Percentiles rank a stretch among this genome's conserved stretches.
Evolutionary conservation across 2,113 vertebrate genomes (phyloP).

Genomic region (Syngnathoides biaculeatus): DNA sequence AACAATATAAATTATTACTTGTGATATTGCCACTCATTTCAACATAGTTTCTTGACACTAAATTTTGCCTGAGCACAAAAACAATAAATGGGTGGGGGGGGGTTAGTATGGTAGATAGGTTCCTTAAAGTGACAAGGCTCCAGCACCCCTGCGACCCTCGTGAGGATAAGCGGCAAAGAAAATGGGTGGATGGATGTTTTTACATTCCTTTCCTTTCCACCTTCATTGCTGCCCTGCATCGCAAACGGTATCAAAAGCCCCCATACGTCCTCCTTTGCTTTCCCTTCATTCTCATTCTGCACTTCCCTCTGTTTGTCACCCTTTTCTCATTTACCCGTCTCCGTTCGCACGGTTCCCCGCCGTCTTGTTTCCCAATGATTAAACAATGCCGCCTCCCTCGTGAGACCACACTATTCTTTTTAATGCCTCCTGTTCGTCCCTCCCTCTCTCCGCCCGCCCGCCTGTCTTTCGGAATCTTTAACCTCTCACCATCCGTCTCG

Average conservation of each 20-base stretch:
- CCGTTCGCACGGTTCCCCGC: too few relatives aligned
- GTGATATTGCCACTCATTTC: too few relatives aligned
- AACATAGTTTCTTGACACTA: too few relatives aligned
- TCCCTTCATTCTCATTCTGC: neutral
- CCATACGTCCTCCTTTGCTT: neutral
- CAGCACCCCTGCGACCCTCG: too few relatives aligned
- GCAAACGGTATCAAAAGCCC: neutral
- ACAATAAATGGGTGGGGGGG: too few relatives aligned
- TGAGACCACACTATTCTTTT: slow-evolving; percentile 20
- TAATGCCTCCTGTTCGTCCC: slow-evolving; percentile 28
- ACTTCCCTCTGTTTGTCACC: neutral
- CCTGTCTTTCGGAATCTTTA: slow-evolving; percentile 52
- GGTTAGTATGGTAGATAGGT: too few relatives aligned
- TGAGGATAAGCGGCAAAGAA: too few relatives aligned
- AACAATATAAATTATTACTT: too few relatives aligned
- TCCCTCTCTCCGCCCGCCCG: slow-evolving; percentile 16
- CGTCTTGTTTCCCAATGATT: slow-evolving; percentile 17
- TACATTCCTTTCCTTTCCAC: neutral
- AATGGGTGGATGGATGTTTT: neutral
- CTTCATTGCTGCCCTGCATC: neutral
- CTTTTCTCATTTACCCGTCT: neutral
- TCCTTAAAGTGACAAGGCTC: too few relatives aligned
- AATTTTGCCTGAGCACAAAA: too few relatives aligned
- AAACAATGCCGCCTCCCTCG: slow-evolving; percentile 10
- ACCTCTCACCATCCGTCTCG: slow-evolving; percentile 55